These are phyloP conservation scores for Pygoscelis adeliae DNA, from an alignment of 2,113 vertebrate genomes.

Conservation along the genomic window DNA sequence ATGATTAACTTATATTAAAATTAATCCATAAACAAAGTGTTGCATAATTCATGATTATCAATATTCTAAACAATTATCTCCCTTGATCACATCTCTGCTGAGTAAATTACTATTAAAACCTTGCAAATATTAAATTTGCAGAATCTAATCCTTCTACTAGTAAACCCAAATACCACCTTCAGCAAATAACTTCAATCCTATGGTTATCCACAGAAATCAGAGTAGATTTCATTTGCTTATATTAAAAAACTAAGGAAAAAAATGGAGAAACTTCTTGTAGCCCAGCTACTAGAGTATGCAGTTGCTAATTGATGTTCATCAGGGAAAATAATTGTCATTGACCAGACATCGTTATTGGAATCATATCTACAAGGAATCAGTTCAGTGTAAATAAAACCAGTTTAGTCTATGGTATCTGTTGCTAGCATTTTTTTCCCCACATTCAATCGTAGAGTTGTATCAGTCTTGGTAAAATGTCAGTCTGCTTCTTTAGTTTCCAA, in stretches of 20 bases:
- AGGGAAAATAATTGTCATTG: neutral
- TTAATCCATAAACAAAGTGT: neutral
- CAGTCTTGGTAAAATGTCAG: neutral
- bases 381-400: neutral
- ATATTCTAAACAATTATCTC: neutral
- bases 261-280: neutral
- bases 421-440: neutral
- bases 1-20: neutral
- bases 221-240: neutral
- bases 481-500: neutral
- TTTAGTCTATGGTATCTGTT: neutral
- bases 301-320: neutral
- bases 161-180: neutral
- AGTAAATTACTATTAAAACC: neutral
- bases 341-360: neutral
- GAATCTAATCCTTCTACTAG: neutral
- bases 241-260: neutral
- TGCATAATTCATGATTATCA: neutral
- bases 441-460: neutral
- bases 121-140: neutral
- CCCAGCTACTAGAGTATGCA: neutral
- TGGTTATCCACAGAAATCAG: neutral
- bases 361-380: neutral
- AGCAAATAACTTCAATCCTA: neutral
- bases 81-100: neutral